These are phyloP conservation scores for Gymnoscopelus braueri DNA, from an alignment of 2,797 vertebrate species.

Conservation along the genomic window DNA sequence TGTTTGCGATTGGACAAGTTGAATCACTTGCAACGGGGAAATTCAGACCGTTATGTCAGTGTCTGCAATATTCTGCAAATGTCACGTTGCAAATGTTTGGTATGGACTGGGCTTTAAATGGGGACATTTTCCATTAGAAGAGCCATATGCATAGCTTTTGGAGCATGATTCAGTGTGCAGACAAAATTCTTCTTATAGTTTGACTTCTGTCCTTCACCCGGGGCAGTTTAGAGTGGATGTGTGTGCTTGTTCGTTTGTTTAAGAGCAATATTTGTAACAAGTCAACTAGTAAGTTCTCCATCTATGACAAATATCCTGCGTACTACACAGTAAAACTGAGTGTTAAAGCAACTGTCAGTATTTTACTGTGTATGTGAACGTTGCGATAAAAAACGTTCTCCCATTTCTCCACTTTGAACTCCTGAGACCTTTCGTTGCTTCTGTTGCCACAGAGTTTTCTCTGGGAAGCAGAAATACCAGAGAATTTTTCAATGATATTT, in stretches of 20 bases:
- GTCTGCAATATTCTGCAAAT: too few species aligned
- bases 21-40: too few species aligned
- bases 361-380: conserved; percentile 1
- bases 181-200: too few species aligned
- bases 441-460: conserved; percentile 46
- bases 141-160: conserved; percentile 5
- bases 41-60: too few species aligned
- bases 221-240: too few species aligned
- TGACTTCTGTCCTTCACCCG: too few species aligned
- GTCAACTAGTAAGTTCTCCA: conserved; percentile 1
- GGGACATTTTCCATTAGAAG: conserved; percentile 31
- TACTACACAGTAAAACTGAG: background rate
- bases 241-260: too few species aligned
- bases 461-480: conserved; percentile 24
- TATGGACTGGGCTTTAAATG: conserved; percentile 5
- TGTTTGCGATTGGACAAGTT: too few species aligned
- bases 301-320: conserved; percentile 4
- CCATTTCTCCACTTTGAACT: conserved; percentile 15
- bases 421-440: conserved; percentile 40
- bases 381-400: background rate
- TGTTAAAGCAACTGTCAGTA: too few species aligned
- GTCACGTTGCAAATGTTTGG: too few species aligned
- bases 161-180: too few species aligned
- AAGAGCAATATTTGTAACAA: too few species aligned
- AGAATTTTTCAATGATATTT: conserved; percentile 27